Evolutionary conservation across 2,888 invertebrate genomes (phyloP).

Genomic region (Nymphalis polychloros): DNA sequence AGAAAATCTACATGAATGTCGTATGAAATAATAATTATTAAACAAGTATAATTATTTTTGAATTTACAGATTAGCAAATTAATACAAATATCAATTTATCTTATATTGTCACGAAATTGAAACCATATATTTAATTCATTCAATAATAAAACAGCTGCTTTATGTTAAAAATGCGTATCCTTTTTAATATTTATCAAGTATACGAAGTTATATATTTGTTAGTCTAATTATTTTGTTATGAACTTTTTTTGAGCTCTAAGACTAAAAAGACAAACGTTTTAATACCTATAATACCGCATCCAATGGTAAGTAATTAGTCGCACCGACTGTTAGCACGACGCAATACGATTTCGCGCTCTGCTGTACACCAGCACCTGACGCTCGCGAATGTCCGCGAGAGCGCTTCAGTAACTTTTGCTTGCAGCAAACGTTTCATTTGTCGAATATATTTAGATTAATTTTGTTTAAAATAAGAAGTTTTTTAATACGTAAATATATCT

Average conservation of each 20-base stretch:
- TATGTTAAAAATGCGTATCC: too few species aligned
- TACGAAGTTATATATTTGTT: too few species aligned
- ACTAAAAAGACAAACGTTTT: background rate
- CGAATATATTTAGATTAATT: background rate
- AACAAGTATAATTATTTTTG: background rate
- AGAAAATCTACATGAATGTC: slow-evolving; percentile 8
- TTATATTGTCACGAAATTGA: too few species aligned
- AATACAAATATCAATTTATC: background rate
- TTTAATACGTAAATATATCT: too few species aligned
- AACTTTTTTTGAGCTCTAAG: background rate
- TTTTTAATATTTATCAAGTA: too few species aligned
- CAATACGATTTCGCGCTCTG: slow-evolving; percentile 63
- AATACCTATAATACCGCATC: slow-evolving; percentile 43
- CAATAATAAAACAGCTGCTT: too few species aligned
- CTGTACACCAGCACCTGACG: slow-evolving; percentile 66
- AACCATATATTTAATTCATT: too few species aligned
- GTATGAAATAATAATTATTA: background rate
- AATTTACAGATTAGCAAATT: background rate
- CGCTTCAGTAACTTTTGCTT: slow-evolving; percentile 45
- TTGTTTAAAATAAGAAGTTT: too few species aligned
- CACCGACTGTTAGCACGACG: slow-evolving; percentile 32
- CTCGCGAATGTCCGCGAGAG: slow-evolving; percentile 44
- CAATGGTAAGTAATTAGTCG: slow-evolving; percentile 26
- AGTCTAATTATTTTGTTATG: background rate
- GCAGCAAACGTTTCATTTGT: slow-evolving; percentile 36